Evolutionary conservation across 2,888 invertebrate genomes (phyloP).

Genomic region (Sipha maydis): DNA sequence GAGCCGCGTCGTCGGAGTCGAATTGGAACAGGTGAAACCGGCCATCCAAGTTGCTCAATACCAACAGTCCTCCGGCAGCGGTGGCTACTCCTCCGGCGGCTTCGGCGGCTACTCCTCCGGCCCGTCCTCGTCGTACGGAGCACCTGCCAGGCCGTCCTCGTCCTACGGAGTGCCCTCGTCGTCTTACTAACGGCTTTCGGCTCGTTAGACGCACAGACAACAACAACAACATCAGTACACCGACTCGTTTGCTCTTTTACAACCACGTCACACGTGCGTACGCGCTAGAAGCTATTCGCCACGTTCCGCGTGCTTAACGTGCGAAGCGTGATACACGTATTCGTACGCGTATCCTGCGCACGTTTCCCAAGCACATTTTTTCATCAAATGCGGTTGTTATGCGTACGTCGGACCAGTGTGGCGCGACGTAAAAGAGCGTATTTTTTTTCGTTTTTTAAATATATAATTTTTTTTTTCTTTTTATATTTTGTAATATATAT

Average conservation of each 20-base stretch:
- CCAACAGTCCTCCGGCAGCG: slow-evolving; percentile 74
- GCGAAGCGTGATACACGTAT: too few species aligned
- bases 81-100: slow-evolving; percentile 69
- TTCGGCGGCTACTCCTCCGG: slow-evolving; percentile 69
- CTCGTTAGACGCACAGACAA: neutral
- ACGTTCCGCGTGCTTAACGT: too few species aligned
- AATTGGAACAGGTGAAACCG: slow-evolving; percentile 85
- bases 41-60: slow-evolving; percentile 89
- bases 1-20: slow-evolving; percentile 82
- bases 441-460: slow-evolving; percentile 25
- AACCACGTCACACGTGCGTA: neutral
- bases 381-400: too few species aligned
- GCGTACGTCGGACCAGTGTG: too few species aligned
- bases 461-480: slow-evolving; percentile 20
- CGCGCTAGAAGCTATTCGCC: neutral
- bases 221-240: neutral
- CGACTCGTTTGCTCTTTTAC: slow-evolving; percentile 5
- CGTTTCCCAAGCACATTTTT: too few species aligned
- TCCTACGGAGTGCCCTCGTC: slow-evolving; percentile 76
- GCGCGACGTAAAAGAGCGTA: slow-evolving; percentile 7
- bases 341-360: too few species aligned
- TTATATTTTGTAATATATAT: slow-evolving; percentile 12
- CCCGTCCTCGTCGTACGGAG: slow-evolving; percentile 69
- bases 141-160: slow-evolving; percentile 78
- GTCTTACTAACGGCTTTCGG: slow-evolving; percentile 41